Base-by-base conservation (phyloP, 1,140 invertebrate genomes). In the Caenorhabditis tropicalis region DNA sequence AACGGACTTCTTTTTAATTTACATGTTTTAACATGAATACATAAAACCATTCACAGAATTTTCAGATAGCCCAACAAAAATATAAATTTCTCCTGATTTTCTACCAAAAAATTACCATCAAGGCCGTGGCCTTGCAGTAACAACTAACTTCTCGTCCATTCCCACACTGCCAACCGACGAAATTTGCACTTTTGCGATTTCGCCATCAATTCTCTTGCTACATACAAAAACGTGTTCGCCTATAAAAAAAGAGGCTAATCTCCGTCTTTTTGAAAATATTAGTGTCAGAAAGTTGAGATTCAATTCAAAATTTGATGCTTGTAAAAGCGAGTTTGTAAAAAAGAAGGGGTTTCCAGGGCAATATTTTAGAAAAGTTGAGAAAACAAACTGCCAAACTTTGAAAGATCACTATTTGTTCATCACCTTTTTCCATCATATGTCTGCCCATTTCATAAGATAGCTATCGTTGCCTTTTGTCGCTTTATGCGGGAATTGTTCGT, bases 381-480 rank as follows among this genome's bases (percentile, higher is more conserved):
- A 56, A 19, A 21, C 21, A 24, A 1, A 27, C 24, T 56, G 7
- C 2, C 33, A 74, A 74, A 19, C 21, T 74, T 46, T 74, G 65
- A 74, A 43, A 74, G 65, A 74, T 74, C 65, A 74, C 36, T 21
- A 74, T 74, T 74, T 74, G 53, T 56, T 27, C 53, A 56, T 56
- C 15, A 9, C 39, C 39, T 12, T 43, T 6, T 43, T n/a, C n/a
- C n/a, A n/a, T n/a, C n/a, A 43, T 12, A 43, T 43, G 39, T 43
- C 2, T 56, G 7, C 24, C 53, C 5, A 12, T 4, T 10, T n/a
- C 53, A 56, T 9, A 0, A 56, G 53, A 56, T 56, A 56, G 53
- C 7, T 7, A 56, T 56, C 65, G 36, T 43, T 46, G 36, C 21
- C n/a, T 74, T 65, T 65, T 19, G 36, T 56, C 53, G 7, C n/a